Conservation (phyloP, 53 echinoderm and acorn worm species). For the Patiria pectinifera region DNA sequence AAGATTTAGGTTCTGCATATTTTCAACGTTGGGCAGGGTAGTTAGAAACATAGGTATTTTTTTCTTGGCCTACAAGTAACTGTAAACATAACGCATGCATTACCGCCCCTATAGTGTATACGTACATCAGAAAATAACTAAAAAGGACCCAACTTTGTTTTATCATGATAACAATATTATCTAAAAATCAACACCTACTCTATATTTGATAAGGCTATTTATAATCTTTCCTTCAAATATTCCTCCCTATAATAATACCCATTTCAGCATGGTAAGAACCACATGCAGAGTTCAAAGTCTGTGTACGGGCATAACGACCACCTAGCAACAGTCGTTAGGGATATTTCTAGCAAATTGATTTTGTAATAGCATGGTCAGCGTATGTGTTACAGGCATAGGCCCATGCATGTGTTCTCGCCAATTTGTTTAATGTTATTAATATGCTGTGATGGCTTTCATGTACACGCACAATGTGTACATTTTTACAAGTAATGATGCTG, state of each 20-base stretch:
- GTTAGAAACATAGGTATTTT: too few relatives aligned
- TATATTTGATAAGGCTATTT: neutral
- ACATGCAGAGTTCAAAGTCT: slow-evolving; percentile 25
- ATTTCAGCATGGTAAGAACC: neutral
- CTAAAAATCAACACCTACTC: neutral
- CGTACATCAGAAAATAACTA: too few relatives aligned
- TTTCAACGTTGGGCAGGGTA: too few relatives aligned
- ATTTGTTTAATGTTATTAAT: too few relatives aligned
- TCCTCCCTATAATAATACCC: neutral
- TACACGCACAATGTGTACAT: too few relatives aligned
- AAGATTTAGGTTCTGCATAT: too few relatives aligned
- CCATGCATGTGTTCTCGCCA: too few relatives aligned
- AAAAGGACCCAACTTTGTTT: neutral
- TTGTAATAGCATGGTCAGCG: neutral
- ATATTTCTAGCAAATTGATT: neutral
- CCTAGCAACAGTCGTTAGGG: slow-evolving; percentile 45
- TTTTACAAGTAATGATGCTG: too few relatives aligned
- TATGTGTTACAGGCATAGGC: neutral
- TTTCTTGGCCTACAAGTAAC: too few relatives aligned
- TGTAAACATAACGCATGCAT: too few relatives aligned
- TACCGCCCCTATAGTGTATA: too few relatives aligned
- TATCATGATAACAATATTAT: neutral
- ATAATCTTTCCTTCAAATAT: neutral
- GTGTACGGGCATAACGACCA: neutral
- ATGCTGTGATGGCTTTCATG: too few relatives aligned